A percentile compares a stretch with the other conserved stretches of the same genome.
phyloP scores from a whole-genome alignment of 2,113 vertebrate genomes.

The Neofelis nebulosa region DNA sequence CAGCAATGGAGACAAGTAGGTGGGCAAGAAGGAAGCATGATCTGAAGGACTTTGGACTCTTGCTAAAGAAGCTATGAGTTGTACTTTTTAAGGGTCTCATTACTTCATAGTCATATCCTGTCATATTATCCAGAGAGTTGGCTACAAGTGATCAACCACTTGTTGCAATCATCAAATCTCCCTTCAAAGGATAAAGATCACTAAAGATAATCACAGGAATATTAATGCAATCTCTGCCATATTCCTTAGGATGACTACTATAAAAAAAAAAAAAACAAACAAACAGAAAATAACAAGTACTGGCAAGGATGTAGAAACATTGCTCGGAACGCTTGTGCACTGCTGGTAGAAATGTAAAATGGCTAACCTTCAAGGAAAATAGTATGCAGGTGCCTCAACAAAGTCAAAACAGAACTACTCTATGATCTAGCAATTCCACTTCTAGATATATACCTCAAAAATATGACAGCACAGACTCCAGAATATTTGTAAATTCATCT shows the following conservation, averaged over 20 bases:
- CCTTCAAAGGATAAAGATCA: neutral
- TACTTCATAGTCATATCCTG: neutral
- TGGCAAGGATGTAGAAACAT: neutral
- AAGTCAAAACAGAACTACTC: neutral
- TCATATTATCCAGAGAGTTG: neutral
- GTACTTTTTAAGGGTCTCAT: neutral
- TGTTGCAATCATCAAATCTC: neutral
- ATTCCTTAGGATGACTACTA: neutral
- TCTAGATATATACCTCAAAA: neutral
- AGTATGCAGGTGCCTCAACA: neutral
- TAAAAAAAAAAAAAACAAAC: neutral
- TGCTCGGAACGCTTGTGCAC: neutral
- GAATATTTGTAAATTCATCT: neutral
- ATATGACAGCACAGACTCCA: neutral
- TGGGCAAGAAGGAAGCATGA: neutral
- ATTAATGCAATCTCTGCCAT: neutral
- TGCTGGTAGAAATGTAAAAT: neutral
- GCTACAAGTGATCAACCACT: neutral
- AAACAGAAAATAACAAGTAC: neutral
- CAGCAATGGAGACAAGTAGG: neutral
- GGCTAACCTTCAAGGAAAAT: neutral
- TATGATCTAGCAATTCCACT: neutral
- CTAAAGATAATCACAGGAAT: neutral
- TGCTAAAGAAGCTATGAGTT: neutral
- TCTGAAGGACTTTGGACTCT: neutral